phyloP scores from a whole-genome alignment of 2,888 invertebrate species.

The Chrysina gloriosa region DNA sequence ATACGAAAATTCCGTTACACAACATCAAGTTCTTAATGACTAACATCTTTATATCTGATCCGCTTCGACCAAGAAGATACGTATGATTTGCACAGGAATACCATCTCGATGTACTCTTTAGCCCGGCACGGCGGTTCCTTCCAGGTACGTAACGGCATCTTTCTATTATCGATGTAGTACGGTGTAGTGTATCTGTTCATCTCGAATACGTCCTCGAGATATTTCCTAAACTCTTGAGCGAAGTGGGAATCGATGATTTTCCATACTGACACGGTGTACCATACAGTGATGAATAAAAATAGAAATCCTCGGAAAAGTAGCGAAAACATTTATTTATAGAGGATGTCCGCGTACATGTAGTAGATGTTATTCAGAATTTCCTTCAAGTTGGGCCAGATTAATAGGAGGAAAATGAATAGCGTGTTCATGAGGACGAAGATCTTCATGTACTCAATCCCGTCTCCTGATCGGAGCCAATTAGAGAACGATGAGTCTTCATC shows the following conservation, averaged over 20 bases:
- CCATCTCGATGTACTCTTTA: background rate
- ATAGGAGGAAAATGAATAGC: constrained; percentile 75
- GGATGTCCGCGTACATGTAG: constrained; percentile 56
- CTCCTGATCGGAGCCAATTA: constrained; percentile 67
- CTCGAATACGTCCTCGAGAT: constrained; percentile 66
- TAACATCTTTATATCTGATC: too few relatives aligned
- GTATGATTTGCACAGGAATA: constrained; percentile 13
- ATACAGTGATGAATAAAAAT: constrained; percentile 75
- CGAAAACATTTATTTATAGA: constrained; percentile 67
- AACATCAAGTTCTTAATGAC: too few relatives aligned
- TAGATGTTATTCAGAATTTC: constrained; percentile 67
- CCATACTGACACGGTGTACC: constrained; percentile 79
- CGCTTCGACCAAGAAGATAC: too few relatives aligned
- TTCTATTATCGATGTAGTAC: constrained; percentile 10
- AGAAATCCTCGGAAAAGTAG: constrained; percentile 73
- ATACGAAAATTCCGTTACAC: too few relatives aligned
- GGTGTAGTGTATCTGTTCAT: constrained; percentile 51
- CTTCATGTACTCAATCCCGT: constrained; percentile 81
- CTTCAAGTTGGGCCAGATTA: constrained; percentile 80
- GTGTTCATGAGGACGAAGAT: constrained; percentile 85
- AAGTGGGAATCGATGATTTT: constrained; percentile 81
- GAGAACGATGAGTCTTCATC: constrained; percentile 59
- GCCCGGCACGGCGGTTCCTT: background rate
- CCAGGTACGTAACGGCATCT: background rate
- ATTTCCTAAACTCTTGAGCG: constrained; percentile 75